phyloP scores from a whole-genome alignment of 2,888 invertebrate genomes.

The Pedicia rivosa region DNA sequence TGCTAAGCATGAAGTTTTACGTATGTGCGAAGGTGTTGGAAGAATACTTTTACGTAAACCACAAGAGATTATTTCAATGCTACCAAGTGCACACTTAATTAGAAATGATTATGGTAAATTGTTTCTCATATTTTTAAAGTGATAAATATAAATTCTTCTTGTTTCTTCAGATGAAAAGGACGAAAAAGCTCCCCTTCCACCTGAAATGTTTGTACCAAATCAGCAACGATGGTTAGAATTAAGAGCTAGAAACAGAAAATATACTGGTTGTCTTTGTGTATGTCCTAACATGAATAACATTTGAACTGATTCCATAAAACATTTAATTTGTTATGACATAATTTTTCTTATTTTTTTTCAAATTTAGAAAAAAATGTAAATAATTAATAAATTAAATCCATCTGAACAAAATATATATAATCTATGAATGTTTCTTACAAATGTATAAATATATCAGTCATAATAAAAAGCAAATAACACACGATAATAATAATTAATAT shows the following conservation, averaged over 20 bases:
- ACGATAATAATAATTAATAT: too few relatives aligned
- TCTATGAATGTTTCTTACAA: too few relatives aligned
- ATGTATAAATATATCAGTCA: too few relatives aligned
- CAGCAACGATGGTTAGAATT: constrained; percentile 78
- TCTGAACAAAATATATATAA: too few relatives aligned
- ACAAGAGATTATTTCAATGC: constrained; percentile 69
- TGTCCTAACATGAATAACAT: too few relatives aligned
- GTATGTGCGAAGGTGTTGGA: constrained; percentile 73
- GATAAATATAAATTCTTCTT: constrained; percentile 5
- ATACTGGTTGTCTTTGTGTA: constrained; percentile 13
- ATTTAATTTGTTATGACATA: too few relatives aligned
- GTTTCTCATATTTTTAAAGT: not conserved
- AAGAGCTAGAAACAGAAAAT: constrained; percentile 38
- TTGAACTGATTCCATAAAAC: too few relatives aligned
- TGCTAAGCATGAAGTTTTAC: constrained; percentile 34
- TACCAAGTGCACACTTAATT: constrained; percentile 28
- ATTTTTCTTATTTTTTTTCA: too few relatives aligned
- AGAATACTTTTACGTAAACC: constrained; percentile 61
- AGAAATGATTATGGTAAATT: constrained; percentile 15
- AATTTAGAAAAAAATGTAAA: too few relatives aligned
- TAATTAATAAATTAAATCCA: too few relatives aligned
- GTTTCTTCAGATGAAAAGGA: constrained; percentile 27
- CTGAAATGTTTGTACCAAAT: constrained; percentile 87
- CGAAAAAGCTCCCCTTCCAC: constrained; percentile 54
- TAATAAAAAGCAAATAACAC: too few relatives aligned